Percentiles rank a stretch among this genome's conserved stretches.
phyloP scores from a whole-genome alignment of 53 echinoderm and acorn worm species.

The Hippasteria phrygiana region DNA sequence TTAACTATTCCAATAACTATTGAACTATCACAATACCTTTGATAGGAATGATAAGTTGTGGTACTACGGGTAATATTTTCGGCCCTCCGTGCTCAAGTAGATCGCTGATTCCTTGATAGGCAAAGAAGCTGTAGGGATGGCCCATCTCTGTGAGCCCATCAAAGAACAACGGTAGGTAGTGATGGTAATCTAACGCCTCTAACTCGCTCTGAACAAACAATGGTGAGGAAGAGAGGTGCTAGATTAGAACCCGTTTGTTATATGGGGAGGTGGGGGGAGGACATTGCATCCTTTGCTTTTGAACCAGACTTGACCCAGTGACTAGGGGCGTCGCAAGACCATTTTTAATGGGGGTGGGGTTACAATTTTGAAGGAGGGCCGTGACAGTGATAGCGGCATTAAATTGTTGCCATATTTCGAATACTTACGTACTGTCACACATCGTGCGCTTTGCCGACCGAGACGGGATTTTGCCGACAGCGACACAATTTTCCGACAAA shows the following conservation, averaged over 20 bases:
- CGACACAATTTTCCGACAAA: too few relatives aligned
- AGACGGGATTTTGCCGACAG: too few relatives aligned
- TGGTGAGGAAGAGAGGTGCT: neutral
- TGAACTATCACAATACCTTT: too few relatives aligned
- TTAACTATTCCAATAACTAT: neutral
- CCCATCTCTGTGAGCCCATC: slow-evolving; percentile 78
- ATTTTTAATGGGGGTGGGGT: too few relatives aligned
- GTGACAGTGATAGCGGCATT: too few relatives aligned
- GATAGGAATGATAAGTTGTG: slow-evolving; percentile 80
- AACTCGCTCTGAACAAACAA: slow-evolving; percentile 71
- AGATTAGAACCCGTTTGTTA: neutral
- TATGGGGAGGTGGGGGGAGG: neutral
- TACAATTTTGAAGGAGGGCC: too few relatives aligned
- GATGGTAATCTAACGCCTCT: slow-evolving; percentile 73
- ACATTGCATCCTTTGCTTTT: too few relatives aligned
- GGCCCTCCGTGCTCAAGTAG: slow-evolving; percentile 74
- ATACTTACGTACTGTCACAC: too few relatives aligned
- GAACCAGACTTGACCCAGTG: too few relatives aligned
- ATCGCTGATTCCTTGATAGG: slow-evolving; percentile 70
- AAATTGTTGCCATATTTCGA: too few relatives aligned
- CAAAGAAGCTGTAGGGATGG: slow-evolving; percentile 78
- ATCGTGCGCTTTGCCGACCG: too few relatives aligned
- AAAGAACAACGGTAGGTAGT: slow-evolving; percentile 85
- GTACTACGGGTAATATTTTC: slow-evolving; percentile 79
- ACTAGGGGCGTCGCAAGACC: too few relatives aligned